Conservation (phyloP, 2,888 invertebrate species). For the Ochropleura leucogaster region DNA sequence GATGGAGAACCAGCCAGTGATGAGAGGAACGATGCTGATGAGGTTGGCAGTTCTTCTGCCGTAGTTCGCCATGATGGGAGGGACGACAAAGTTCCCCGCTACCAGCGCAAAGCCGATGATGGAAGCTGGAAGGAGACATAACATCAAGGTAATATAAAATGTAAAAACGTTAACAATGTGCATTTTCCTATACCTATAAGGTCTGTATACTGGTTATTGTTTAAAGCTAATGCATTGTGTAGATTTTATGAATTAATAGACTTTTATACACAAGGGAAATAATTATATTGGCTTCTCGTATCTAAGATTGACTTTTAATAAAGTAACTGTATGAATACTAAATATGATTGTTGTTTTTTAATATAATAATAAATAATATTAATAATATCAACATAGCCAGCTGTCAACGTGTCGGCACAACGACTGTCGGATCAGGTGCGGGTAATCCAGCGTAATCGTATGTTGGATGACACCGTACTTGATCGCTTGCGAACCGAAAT, state of each 20-base stretch:
- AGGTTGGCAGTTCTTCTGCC: constrained; percentile 88
- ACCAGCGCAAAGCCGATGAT: constrained; percentile 76
- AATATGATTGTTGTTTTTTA: too few relatives aligned
- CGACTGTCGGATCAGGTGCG: too few relatives aligned
- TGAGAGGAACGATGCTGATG: constrained; percentile 81
- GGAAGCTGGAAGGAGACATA: constrained; percentile 72
- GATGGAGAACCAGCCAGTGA: constrained; percentile 89
- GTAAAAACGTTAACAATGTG: neutral
- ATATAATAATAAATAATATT: too few relatives aligned
- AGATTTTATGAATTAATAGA: neutral
- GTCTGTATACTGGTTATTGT: neutral
- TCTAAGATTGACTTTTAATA: constrained; percentile 12
- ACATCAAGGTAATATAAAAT: neutral
- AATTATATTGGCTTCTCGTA: neutral
- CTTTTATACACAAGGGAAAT: constrained; percentile 12
- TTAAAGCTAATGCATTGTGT: neutral
- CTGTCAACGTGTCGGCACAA: too few relatives aligned
- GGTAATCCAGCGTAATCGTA: too few relatives aligned
- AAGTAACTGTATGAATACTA: neutral
- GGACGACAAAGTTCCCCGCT: constrained; percentile 74
- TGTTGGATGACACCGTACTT: too few relatives aligned
- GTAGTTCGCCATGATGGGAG: constrained; percentile 84
- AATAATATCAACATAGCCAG: too few relatives aligned
- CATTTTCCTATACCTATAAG: neutral
- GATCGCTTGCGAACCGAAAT: too few relatives aligned